These are phyloP conservation scores for Fukomys damarensis DNA, from an alignment of 2,113 vertebrate species.

Conservation along the genomic window DNA sequence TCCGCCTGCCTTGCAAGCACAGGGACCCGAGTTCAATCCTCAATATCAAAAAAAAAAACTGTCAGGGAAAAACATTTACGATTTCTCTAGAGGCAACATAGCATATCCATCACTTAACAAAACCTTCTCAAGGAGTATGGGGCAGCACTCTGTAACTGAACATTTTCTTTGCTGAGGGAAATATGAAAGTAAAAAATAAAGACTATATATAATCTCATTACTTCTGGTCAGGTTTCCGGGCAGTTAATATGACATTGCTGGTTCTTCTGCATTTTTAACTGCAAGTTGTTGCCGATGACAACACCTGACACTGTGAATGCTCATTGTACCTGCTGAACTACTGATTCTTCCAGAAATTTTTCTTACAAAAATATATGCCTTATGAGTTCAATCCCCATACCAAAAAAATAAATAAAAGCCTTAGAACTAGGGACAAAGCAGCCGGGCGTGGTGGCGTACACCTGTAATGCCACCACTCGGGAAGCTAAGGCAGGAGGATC, in stretches of 20 bases:
- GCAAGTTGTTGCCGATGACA: neutral
- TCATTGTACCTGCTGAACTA: too few species aligned
- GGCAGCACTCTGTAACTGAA: neutral
- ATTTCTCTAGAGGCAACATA: neutral
- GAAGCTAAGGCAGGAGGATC: too few species aligned
- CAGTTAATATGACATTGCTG: neutral
- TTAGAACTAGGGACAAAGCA: too few species aligned
- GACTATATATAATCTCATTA: neutral
- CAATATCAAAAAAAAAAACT: too few species aligned
- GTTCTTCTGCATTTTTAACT: constrained; percentile 31
- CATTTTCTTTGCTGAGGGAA: neutral
- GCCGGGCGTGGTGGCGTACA: too few species aligned
- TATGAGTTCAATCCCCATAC: too few species aligned
- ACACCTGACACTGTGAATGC: neutral
- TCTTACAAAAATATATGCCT: constrained; percentile 12
- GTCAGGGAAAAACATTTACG: neutral
- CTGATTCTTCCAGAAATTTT: constrained; percentile 6
- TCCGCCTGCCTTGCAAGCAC: too few species aligned
- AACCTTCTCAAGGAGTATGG: neutral
- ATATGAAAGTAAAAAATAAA: neutral
- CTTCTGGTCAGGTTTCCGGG: constrained; percentile 1
- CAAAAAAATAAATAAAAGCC: too few species aligned
- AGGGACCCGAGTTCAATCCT: too few species aligned
- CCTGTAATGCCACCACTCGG: too few species aligned
- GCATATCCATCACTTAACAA: neutral